Evolutionary conservation across 30 jellyfish, hydroid and myxozoan species (phyloP).

Genomic region (Aurelia sp.): DNA sequence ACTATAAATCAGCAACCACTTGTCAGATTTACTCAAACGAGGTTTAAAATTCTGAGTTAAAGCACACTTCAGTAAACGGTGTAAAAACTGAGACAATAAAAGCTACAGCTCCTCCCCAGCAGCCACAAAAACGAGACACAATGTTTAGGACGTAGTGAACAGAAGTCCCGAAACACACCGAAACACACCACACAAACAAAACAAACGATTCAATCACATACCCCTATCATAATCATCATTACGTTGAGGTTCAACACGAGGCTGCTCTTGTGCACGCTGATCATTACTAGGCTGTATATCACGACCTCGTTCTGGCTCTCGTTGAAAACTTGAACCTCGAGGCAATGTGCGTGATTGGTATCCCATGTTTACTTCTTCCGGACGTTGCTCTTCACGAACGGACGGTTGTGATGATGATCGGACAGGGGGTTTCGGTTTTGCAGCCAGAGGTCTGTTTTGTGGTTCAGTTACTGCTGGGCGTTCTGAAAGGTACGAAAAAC

Average conservation of each 20-base stretch:
- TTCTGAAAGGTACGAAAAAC: no score
- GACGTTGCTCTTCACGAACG: slow-evolving; percentile 28
- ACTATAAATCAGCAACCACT: no score
- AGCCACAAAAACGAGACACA: no score
- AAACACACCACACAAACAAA: no score
- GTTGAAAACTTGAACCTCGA: slow-evolving; percentile 38
- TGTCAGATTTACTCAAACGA: no score
- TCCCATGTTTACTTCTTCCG: slow-evolving; percentile 20
- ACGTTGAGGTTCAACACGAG: slow-evolving; percentile 15
- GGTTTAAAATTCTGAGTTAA: no score
- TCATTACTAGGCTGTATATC: neutral
- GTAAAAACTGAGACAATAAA: no score
- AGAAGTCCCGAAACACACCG: no score
- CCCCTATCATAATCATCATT: slow-evolving; percentile 13
- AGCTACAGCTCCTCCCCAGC: no score
- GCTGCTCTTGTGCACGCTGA: slow-evolving; percentile 28
- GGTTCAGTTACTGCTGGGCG: no score
- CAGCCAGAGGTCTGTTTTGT: slow-evolving; percentile 46
- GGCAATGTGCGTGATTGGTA: slow-evolving; percentile 65
- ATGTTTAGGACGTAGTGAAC: no score
- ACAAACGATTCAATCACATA: neutral
- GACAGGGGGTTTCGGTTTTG: slow-evolving; percentile 64
- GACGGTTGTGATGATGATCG: slow-evolving; percentile 77
- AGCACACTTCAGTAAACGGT: no score
- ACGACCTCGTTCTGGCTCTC: slow-evolving; percentile 35